Evolutionary conservation across 2,797 vertebrate genomes (phyloP), one percentile per base, ranked within the genome.

Genomic region (Crocidura indochinensis): DNA sequence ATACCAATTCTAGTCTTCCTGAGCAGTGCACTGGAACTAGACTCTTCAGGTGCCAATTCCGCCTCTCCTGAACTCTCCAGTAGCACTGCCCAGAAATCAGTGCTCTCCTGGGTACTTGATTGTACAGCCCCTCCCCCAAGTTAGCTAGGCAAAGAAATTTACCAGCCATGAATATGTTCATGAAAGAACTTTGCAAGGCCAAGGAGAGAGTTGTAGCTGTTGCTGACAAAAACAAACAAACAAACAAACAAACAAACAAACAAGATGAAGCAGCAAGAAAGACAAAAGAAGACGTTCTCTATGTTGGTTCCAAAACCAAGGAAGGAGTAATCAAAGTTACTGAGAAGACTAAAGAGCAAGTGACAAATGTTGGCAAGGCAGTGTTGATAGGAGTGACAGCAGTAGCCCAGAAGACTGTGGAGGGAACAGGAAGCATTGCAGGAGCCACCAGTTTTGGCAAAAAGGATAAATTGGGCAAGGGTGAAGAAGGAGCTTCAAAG

Each of bases 301-400:
- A 56, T 56, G 53, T 38, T 38, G 38, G 38, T 38, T 38, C 38
- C 38, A 38, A 38, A 38, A 38, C 38, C 38, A 38, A 38, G 38
- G 38, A 38, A 38, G 38, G 53, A 11, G 53, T 56, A 19, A 56
- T 6, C 98, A 98, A 97, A 99, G 99, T 99, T 95, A 99, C 99
- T 74, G 99, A 98, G 97, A 99, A 99, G 98, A 99, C 99, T 79
- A 99, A 99, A 97, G 98, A 98, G 92, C 98, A 99, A 91, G 98
- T 99, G 94, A 98, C 99, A 83, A 98, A 99, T 29, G 98, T 99
- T 90, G 97, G 99, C 8, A 99, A 98, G 96, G 99, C 99, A 0
- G 94, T 99, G 96, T 38, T 38, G 38, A 38, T 38, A 38, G 38
- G 38, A 38, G 99, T 99, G 94, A 98, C 99, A 0, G 97, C 97